Evolutionary conservation across 2,113 vertebrate genomes (phyloP), one percentile per base, ranked within the genome.

Genomic region (Vimba vimba): DNA sequence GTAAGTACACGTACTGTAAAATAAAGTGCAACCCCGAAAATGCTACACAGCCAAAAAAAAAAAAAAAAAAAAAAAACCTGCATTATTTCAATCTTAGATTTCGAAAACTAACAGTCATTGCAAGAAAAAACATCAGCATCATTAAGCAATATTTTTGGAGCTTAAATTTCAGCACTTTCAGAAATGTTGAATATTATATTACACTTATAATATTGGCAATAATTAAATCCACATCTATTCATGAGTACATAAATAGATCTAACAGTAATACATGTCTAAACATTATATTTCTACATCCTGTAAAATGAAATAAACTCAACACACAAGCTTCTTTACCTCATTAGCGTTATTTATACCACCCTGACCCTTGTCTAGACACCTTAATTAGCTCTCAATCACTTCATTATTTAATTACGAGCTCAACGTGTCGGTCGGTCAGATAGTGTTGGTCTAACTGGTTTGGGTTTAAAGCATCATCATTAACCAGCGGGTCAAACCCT

Each of bases 341-440:
- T 77, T 68, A 69, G 57, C 11, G 47, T 39, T 15, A 13, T 81
- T 25, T 33, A 6, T 45, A 71, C 13, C 66, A 52, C 23, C 47
- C 33, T 85, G 64, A 83, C 79, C 86, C 76, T 87, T 82, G 52
- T 77, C 80, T 82, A 84, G 71, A 85, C 81, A 25, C 33, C 13
- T 79, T n/a, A 39, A 25, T 79, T 60, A 79, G 6, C n/a, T 39
- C 12, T 43, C 55, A 60, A 60, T 60, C 33, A 79, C 55, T 39
- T 79, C 6, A n/a, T 15, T 60, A 79, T 60, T 79, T 60, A 36
- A 43, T 59, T 36, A 78, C 36, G 17, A 59, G 30, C 55, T 79
- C 21, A 73, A 45, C 52, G 79, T 33, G 33, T 33, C 3, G 4
- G 33, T 33, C 33, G 33, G 33, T 33, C 33, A 33, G 45, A 33